These are phyloP conservation scores for Ploceus nigricollis DNA, from an alignment of 2,113 vertebrate species.

Conservation along the genomic window DNA sequence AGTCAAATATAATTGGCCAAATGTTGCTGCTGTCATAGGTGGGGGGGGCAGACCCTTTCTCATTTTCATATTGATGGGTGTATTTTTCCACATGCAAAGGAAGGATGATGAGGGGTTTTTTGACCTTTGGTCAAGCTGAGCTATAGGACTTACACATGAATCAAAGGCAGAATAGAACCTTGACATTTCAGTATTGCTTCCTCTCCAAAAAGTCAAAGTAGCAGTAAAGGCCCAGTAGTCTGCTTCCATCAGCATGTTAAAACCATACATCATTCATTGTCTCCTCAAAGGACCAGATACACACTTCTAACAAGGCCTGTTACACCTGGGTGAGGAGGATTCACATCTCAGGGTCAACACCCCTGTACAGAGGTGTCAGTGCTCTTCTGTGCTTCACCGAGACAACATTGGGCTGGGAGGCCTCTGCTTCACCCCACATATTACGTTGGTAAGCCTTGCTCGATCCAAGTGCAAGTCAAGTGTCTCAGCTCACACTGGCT, in stretches of 20 bases:
- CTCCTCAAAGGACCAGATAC: not conserved
- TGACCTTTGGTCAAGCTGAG: not conserved
- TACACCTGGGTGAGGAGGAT: not conserved
- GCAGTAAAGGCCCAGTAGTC: not conserved
- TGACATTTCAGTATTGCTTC: not conserved
- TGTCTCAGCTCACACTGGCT: rapidly evolving
- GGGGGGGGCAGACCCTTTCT: not conserved
- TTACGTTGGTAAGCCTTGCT: not conserved
- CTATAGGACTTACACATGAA: not conserved
- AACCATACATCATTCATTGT: not conserved
- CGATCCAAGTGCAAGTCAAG: not conserved
- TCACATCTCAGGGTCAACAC: not conserved
- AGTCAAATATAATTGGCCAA: not conserved
- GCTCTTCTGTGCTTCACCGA: not conserved
- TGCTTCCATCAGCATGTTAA: not conserved
- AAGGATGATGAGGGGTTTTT: not conserved
- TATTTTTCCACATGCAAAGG: not conserved
- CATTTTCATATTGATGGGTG: not conserved
- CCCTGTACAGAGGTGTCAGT: not conserved
- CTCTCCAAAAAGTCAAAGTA: not conserved
- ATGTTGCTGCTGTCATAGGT: not conserved
- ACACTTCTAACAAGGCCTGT: not conserved
- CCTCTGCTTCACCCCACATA: not conserved
- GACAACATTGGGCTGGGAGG: not conserved
- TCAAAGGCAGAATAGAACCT: not conserved